phyloP scores from a whole-genome alignment of 2,888 invertebrate genomes.

The Seira sanloemensis region DNA sequence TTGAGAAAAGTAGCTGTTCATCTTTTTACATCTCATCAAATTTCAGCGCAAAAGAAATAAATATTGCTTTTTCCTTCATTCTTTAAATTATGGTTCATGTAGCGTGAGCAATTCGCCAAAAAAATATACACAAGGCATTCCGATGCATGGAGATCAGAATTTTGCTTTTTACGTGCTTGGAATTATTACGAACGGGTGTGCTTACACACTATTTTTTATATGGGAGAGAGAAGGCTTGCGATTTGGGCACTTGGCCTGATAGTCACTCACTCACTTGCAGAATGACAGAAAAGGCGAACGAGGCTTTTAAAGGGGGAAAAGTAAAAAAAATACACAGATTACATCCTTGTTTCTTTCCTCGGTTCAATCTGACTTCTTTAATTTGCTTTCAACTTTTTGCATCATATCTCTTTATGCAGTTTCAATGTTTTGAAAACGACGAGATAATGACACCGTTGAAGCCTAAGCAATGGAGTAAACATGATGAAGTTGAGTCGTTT shows the following conservation, averaged over 20 bases:
- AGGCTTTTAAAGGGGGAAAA: background rate
- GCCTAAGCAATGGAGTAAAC: background rate
- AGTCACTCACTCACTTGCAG: background rate
- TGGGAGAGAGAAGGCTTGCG: background rate
- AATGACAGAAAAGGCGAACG: background rate
- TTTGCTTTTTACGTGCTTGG: background rate
- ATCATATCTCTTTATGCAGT: no score
- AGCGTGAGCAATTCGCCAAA: no score
- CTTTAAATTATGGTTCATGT: no score
- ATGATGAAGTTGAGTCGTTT: constrained; percentile 35
- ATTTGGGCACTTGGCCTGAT: background rate
- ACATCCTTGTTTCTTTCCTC: background rate
- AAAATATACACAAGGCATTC: no score
- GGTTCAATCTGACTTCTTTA: background rate
- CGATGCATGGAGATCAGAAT: no score
- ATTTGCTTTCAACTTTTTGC: no score
- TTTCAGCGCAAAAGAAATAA: background rate
- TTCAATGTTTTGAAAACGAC: background rate
- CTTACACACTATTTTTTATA: background rate
- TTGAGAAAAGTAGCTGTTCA: background rate
- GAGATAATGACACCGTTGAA: no score
- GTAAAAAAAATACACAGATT: background rate
- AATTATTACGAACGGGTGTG: no score
- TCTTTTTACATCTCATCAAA: constrained; percentile 1
- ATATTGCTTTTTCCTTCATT: no score